phyloP scores from a whole-genome alignment of 2,888 invertebrate species.

The Plemyria rubiginata region DNA sequence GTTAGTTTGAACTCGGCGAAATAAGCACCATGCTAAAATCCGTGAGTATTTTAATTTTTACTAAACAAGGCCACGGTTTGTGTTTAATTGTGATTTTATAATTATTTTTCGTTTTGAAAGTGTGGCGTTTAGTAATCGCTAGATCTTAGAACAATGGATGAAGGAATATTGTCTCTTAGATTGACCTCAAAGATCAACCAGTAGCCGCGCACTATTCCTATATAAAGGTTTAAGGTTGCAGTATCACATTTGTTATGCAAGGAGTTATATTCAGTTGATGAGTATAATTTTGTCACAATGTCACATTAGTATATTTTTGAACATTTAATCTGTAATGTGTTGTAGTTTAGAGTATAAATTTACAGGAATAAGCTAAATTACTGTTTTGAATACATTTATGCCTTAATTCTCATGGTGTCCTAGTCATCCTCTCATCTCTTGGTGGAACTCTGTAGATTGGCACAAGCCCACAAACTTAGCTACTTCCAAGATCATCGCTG shows the following conservation, averaged over 20 bases:
- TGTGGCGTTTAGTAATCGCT: conserved; percentile 51
- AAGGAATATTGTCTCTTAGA: conserved; percentile 42
- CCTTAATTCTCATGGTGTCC: too few species aligned
- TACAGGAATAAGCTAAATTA: too few species aligned
- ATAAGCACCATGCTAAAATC: conserved; percentile 81
- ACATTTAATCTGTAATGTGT: too few species aligned
- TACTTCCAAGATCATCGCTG: too few species aligned
- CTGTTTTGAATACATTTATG: too few species aligned
- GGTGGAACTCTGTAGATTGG: too few species aligned
- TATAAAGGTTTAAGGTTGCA: conserved; percentile 21
- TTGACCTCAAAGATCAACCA: conserved; percentile 41
- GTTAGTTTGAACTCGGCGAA: conserved; percentile 80
- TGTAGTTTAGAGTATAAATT: too few species aligned
- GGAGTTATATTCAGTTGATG: background rate
- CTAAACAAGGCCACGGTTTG: conserved; percentile 25
- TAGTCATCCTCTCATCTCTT: too few species aligned
- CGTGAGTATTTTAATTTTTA: conserved; percentile 65
- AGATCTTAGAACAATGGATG: conserved; percentile 49
- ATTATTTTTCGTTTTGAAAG: conserved; percentile 47
- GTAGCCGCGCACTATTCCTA: conserved; percentile 23
- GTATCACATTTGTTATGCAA: conserved; percentile 7
- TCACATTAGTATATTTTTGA: too few species aligned
- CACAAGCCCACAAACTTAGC: too few species aligned
- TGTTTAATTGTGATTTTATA: conserved; percentile 13
- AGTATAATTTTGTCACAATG: background rate